Base-by-base conservation (phyloP, 2,888 invertebrate species). In the Ommatoiulus sabulosus region DNA sequence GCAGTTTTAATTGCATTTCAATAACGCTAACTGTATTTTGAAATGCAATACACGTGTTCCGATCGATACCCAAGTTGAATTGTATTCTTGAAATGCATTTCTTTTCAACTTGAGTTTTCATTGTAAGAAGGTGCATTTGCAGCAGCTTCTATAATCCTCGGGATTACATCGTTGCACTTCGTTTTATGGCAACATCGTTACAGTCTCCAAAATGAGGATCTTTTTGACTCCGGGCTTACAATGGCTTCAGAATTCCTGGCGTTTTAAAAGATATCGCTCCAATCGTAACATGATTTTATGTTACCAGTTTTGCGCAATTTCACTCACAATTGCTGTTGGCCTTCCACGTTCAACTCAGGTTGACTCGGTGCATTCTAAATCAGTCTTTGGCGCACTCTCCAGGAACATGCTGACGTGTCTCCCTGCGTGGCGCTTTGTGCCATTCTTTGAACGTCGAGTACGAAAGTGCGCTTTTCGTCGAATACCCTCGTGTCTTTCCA, bases 401-500 rank as follows among this genome's bases (percentile, higher is more conserved):
- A 80, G 80, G 35, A 80, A 80, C 80, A 80, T 80, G 80, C 80
- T 80, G 80, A 35, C 80, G 8, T 12, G 35, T 80, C 35, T 35
- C 4, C 35, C 35, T 35, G 35, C 35, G 0, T 35, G 24, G 15
- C 24, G 10, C 12, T 72, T 20, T 72, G 24, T 6, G 10, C 5
- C 12, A 80, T 35, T 80, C 24, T 80, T 80, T 80, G 35, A 80
- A 80, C 35, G 80, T 15, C 0, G 35, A 35, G 80, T 35, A 63
- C 63, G n/a, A 63, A 20, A 63, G 20, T 63, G 63, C 63, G 63
- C n/a, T 35, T 35, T 72, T 24, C 80, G 80, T 24, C 35, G 35
- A 80, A 80, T 80, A 80, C 80, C 80, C 80, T 80, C 35, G 80
- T 80, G 80, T 80, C 24, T 80, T 80, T 80, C 80, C 80, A 80